phyloP scores from a whole-genome alignment of 2,113 vertebrate genomes.

The Ardeotis arabs region DNA sequence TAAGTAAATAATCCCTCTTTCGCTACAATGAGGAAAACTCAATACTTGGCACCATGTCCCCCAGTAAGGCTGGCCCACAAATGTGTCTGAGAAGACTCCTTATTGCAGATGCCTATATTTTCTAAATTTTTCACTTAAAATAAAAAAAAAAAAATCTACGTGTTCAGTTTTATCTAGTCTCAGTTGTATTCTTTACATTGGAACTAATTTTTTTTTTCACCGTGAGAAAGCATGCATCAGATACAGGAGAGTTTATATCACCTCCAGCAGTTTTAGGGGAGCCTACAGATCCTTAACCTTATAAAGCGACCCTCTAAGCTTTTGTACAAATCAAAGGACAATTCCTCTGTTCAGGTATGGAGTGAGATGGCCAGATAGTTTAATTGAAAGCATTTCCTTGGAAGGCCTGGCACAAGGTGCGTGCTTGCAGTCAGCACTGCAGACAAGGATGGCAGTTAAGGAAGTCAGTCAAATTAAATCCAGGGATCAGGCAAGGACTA shows the following conservation, averaged over 20 bases:
- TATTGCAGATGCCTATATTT: not conserved
- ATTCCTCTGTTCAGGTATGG: not conserved
- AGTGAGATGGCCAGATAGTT: not conserved
- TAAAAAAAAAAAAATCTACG: not conserved
- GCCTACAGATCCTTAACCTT: not conserved
- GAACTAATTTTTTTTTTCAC: not conserved
- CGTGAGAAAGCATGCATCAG: not conserved
- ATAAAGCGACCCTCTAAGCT: accelerated
- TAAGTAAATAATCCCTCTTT: not conserved
- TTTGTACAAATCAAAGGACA: not conserved
- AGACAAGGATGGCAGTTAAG: not conserved
- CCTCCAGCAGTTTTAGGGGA: not conserved
- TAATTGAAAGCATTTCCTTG: accelerated
- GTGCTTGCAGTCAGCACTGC: not conserved
- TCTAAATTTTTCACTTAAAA: not conserved
- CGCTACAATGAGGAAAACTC: not conserved
- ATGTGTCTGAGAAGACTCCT: not conserved
- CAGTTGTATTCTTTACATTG: not conserved
- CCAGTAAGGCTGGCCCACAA: not conserved
- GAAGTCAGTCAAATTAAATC: not conserved
- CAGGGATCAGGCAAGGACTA: not conserved
- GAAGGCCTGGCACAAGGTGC: accelerated
- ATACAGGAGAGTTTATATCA: not conserved
- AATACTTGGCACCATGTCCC: not conserved
- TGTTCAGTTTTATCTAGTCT: not conserved